phyloP scores from a whole-genome alignment of 2,888 invertebrate genomes.

The Hypercompe scribonia region DNA sequence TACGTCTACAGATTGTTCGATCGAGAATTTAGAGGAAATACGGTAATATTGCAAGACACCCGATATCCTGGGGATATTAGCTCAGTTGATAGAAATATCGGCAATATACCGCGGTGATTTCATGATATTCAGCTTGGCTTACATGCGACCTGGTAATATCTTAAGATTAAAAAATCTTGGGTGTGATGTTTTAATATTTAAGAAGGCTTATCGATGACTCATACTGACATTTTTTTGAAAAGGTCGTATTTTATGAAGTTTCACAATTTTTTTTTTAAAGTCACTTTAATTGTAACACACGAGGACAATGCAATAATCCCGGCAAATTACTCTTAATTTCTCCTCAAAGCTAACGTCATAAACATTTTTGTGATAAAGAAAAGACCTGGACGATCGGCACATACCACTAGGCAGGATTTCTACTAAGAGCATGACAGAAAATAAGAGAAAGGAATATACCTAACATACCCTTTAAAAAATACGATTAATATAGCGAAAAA shows the following conservation, averaged over 20 bases:
- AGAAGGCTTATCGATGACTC: background rate
- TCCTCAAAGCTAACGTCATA: no score
- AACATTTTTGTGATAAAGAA: no score
- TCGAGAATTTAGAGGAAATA: conserved; percentile 38
- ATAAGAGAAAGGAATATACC: no score
- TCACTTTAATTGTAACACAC: no score
- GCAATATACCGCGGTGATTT: conserved; percentile 50
- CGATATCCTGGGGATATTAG: conserved; percentile 55
- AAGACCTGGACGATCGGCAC: no score
- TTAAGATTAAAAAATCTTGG: conserved; percentile 43
- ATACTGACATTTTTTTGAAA: background rate
- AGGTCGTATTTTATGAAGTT: no score
- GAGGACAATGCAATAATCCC: no score
- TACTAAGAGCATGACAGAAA: background rate
- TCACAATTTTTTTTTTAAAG: no score
- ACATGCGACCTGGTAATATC: conserved; percentile 50
- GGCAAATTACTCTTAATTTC: no score
- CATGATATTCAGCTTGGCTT: conserved; percentile 49
- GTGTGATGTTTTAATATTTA: conserved; percentile 36
- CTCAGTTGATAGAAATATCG: conserved; percentile 48
- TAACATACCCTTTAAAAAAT: no score
- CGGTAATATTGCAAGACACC: conserved; percentile 50
- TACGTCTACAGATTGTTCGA: conserved; percentile 24
- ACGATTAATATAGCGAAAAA: no score
- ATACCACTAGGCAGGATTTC: no score